phyloP scores from a whole-genome alignment of 2,888 invertebrate genomes.

The Lypha dubia region DNA sequence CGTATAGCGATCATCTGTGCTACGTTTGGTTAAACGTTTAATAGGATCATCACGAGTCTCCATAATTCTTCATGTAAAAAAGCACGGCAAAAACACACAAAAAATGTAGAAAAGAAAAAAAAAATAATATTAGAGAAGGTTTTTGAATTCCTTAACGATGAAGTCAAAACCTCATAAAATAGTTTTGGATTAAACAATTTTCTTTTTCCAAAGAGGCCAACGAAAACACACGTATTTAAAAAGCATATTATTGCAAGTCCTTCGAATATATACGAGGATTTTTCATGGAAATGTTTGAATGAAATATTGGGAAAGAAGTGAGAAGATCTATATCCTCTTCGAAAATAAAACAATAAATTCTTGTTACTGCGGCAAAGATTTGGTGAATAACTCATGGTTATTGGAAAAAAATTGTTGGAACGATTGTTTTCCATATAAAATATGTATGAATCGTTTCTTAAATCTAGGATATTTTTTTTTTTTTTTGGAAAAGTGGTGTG shows the following conservation, averaged over 20 bases:
- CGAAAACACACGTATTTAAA: conserved; percentile 50
- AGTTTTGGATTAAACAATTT: conserved; percentile 13
- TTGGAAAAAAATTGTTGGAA: conserved; percentile 54
- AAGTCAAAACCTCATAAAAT: conserved; percentile 42
- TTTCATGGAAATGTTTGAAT: conserved; percentile 46
- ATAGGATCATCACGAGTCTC: conserved; percentile 82
- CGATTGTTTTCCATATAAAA: conserved; percentile 41
- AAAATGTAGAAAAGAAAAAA: conserved; percentile 55
- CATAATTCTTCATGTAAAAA: conserved; percentile 79
- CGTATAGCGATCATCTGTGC: conserved; percentile 81
- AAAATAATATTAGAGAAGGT: conserved; percentile 35
- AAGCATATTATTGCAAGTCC: conserved; percentile 33
- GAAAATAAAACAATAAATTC: conserved; percentile 4
- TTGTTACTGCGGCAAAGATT: conserved; percentile 40
- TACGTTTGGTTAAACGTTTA: conserved; percentile 81
- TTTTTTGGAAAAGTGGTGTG: conserved; percentile 49
- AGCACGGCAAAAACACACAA: conserved; percentile 28
- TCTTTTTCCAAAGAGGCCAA: conserved; percentile 23
- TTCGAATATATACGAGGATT: conserved; percentile 38
- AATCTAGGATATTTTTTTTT: conserved; percentile 28
- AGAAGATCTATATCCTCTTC: conserved; percentile 26
- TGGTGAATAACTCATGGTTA: conserved; percentile 56
- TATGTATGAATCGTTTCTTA: conserved; percentile 49
- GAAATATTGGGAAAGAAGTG: conserved; percentile 39
- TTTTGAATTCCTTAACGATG: conserved; percentile 1